Percentiles rank a stretch among this genome's conserved stretches.
Evolutionary conservation across 2,888 invertebrate genomes (phyloP).

Genomic region (Coecobrya sp.): DNA sequence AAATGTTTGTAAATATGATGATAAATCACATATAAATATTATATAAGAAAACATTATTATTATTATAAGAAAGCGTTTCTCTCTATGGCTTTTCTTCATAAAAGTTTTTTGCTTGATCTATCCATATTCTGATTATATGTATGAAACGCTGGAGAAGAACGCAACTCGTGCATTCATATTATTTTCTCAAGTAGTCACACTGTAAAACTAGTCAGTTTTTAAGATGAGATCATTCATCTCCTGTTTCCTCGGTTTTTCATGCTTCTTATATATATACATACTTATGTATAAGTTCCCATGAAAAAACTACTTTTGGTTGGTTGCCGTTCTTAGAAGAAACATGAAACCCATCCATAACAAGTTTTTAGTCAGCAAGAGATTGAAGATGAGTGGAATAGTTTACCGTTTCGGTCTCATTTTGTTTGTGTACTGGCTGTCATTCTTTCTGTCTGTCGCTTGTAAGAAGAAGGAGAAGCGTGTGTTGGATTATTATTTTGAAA

Average conservation of each 20-base stretch:
- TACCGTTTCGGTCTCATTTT: constrained; percentile 39
- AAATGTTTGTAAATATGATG: constrained; percentile 30
- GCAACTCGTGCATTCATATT: constrained; percentile 9
- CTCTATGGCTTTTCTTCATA: not conserved
- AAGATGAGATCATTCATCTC: constrained; percentile 43
- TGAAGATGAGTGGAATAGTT: constrained; percentile 7
- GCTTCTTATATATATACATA: not conserved
- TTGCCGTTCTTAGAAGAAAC: not conserved
- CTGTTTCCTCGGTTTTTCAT: not conserved
- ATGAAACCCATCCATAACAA: constrained; percentile 61
- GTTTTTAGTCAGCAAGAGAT: constrained; percentile 21
- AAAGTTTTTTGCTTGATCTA: not conserved
- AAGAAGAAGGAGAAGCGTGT: not conserved
- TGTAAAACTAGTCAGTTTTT: constrained; percentile 17
- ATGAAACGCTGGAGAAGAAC: not conserved
- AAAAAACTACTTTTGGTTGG: constrained; percentile 28
- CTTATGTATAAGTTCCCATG: not conserved
- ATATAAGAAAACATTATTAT: not conserved
- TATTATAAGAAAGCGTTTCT: not conserved
- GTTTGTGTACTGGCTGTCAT: constrained; percentile 40
- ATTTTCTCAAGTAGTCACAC: constrained; percentile 10
- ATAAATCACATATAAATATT: not conserved
- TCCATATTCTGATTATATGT: constrained; percentile 4
- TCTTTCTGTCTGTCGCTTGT: not conserved
- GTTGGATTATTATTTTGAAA: not conserved